Evolutionary conservation across 2,113 vertebrate species (phyloP), one percentile per base, ranked within the genome.

Genomic region (Irena cyanogastra): DNA sequence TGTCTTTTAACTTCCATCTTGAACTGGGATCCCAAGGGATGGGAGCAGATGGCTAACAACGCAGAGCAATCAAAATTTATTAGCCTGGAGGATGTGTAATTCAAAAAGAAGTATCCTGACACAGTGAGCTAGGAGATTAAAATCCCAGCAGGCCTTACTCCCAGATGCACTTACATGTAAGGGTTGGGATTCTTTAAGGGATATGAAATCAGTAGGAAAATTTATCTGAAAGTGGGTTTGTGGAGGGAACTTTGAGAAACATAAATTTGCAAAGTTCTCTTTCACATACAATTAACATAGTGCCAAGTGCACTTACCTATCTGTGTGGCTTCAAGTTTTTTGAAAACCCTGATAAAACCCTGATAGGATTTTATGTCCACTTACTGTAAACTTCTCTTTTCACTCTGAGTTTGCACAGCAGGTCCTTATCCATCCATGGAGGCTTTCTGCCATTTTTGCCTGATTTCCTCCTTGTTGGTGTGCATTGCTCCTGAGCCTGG

Each of bases 11-110:
- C 21, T n/a, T 81, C 39, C 21, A 6, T 80, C 59, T 52, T 75
- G 39, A 39, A 78, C 52, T 60, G 17, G 11, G 26, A 87, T 81
- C 80, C 47, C 20, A 64, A n/a, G 60, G 61, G 31, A 39, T 53
- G 10, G 53, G 31, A 93, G 17, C 92, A 96, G 95, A 93, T 90
- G 75, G 71, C 16, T 94, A 80, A 85, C 66, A 83, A 20, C 64
- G 30, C 33, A 80, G 45, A 93, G 8, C 23, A 61, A 88, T 91
- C 72, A 93, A 87, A 87, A 50, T 79, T 79, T 64, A 61, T 96
- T 85, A 95, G 47, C 74, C 82, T 80, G 37, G n/a, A 88, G 70
- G 37, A 79, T 3, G 8, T 49, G 13, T 64, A 76, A 80, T 83
- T 92, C 50, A 54, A 77, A 83, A 14, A 56, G 71, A 91, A 92